These are phyloP conservation scores for Typhlichthys eigenmanni DNA, from an alignment of 2,797 vertebrate species.

Conservation along the genomic window DNA sequence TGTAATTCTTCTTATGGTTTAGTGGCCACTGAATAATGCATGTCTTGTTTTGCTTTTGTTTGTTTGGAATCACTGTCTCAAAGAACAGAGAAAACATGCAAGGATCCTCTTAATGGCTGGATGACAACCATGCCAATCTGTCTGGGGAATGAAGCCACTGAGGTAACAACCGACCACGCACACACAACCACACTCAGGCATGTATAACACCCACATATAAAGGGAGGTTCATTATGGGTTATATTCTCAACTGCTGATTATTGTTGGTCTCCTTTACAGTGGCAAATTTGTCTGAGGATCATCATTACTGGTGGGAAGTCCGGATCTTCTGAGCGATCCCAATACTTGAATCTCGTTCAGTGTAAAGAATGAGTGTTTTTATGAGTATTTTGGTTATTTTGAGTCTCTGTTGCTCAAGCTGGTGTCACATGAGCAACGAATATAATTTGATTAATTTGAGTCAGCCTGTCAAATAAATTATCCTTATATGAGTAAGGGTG, in stretches of 20 bases:
- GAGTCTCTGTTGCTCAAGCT: too few species aligned
- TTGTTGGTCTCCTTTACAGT: slow-evolving; percentile 8
- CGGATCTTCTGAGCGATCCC: too few species aligned
- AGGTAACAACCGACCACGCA: not conserved
- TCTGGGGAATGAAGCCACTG: slow-evolving; percentile 25
- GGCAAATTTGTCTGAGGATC: slow-evolving; percentile 45
- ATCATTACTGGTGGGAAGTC: slow-evolving; percentile 3
- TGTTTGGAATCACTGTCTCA: slow-evolving; percentile 15
- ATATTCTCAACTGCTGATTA: slow-evolving; percentile 1
- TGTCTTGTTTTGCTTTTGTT: too few species aligned
- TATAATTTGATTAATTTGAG: too few species aligned
- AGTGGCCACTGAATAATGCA: too few species aligned
- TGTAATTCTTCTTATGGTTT: too few species aligned
- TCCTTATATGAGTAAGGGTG: too few species aligned
- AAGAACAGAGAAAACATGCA: slow-evolving; percentile 20
- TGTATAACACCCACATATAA: slow-evolving; percentile 1
- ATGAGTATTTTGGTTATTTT: too few species aligned
- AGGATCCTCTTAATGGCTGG: slow-evolving; percentile 36
- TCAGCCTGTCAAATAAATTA: too few species aligned
- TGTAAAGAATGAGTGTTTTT: too few species aligned
- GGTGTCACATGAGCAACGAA: too few species aligned
- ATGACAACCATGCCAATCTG: slow-evolving; percentile 35
- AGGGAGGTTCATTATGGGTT: slow-evolving; percentile 12
- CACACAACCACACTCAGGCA: not conserved
- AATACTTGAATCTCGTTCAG: too few species aligned